Base-by-base conservation (phyloP, 2,797 vertebrate genomes). In the Microctenopoma stevenorrisi region DNA sequence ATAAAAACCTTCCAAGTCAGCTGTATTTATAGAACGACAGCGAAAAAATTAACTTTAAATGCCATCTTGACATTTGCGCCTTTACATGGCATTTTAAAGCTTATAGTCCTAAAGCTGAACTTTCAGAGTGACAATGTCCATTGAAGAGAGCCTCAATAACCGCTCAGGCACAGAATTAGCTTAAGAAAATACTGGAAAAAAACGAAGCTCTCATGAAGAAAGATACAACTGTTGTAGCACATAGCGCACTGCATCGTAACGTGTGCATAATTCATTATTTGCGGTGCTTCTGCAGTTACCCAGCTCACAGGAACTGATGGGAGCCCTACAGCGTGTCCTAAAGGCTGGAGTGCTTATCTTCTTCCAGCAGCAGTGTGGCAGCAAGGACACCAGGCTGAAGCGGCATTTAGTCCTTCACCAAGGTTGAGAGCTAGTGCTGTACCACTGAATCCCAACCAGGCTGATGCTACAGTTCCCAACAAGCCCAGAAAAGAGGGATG, bases 381-480 rank as follows among this genome's bases (percentile, higher is more conserved):
- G 83, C 85, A 87, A 90, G 91, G 87, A 90, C 86, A 78, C 79
- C 65, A 56, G 70, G 53, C 85, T 55, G 64, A 60, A 78, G 66
- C 85, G 76, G 74, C 74, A 40, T 79, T 86, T 74, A 90, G 90
- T 85, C 89, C 88, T 91, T 90, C 87, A 85, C 74, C 88, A 91
- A 92, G 86, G 88, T 91, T 91, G 84, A 82, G 75, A 77, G 79
- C 78, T 82, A 85, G 89, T 75, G 81, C 68, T 48, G 72, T 79
- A 69, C 74, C 67, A 68, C 67, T 78, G 79, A 86, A 80, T 86
- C 83, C 48, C 56, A 66, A 64, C 72, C 74, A 71, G 80, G 57
- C 77, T 53, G 59, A 70, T 79, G 79, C 78, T 64, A 66, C 54
- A 75, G 68, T 82, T 83, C 72, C 47, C 68, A 72, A 64, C 50